Evolutionary conservation across 2,888 invertebrate species (phyloP).

Genomic region (Tipula confusa): DNA sequence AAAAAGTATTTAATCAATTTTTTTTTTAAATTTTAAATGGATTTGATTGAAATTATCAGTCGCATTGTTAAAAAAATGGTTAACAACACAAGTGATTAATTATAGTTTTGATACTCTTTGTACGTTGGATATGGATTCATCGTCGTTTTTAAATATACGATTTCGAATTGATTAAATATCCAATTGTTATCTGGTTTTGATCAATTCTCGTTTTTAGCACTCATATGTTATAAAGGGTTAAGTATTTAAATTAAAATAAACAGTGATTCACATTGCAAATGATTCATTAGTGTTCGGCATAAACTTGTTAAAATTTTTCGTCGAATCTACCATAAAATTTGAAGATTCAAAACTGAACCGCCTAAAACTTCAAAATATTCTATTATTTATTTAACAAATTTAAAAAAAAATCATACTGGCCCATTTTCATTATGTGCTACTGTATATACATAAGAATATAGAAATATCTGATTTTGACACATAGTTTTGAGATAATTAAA

Average conservation of each 20-base stretch:
- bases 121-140: neutral
- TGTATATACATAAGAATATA: neutral
- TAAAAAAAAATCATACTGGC: no score
- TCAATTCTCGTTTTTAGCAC: neutral
- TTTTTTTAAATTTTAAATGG: conserved; percentile 7
- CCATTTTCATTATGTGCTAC: no score
- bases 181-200: conserved; percentile 12
- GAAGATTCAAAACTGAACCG: no score
- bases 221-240: neutral
- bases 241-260: no score
- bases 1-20: neutral
- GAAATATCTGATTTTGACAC: neutral
- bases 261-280: no score
- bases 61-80: neutral
- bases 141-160: neutral
- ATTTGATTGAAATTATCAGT: conserved; percentile 20
- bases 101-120: conserved; percentile 14
- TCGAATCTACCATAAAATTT: no score
- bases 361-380: no score
- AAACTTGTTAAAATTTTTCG: no score
- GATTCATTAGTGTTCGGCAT: no score
- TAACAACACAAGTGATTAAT: conserved; percentile 12
- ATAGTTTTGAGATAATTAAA: neutral
- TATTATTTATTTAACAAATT: no score
- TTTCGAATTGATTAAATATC: conserved; percentile 3